phyloP scores from a whole-genome alignment of 2,888 invertebrate species.

The Melangyna quadrimaculata region DNA sequence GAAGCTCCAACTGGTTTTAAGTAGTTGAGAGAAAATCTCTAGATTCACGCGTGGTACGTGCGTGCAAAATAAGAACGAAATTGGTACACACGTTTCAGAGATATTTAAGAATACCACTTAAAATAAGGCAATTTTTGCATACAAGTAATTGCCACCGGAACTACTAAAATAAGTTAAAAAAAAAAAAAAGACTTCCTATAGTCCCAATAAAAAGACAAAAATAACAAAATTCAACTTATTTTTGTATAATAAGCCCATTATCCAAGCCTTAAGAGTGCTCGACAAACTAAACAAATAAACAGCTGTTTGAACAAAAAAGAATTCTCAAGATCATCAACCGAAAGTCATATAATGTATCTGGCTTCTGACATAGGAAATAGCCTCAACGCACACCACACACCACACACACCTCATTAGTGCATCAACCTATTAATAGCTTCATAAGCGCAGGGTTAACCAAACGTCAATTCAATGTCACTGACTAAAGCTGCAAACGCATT shows the following conservation, averaged over 20 bases:
- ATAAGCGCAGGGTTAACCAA: constrained; percentile 15
- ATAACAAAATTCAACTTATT: background rate
- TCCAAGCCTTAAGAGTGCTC: background rate
- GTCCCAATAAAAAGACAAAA: no score
- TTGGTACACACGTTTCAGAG: no score
- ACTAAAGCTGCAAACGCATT: constrained; percentile 37
- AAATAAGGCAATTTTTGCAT: no score
- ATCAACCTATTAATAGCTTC: constrained; percentile 46
- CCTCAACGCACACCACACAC: background rate
- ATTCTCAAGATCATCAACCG: constrained; percentile 31
- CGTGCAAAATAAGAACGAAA: no score
- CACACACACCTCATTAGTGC: constrained; percentile 54
- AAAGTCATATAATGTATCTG: background rate
- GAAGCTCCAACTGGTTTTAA: no score
- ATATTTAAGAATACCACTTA: no score
- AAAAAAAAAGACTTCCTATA: no score
- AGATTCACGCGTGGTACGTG: no score
- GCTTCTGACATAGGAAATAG: background rate
- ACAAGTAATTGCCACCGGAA: no score
- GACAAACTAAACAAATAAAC: background rate
- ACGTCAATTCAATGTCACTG: constrained; percentile 51
- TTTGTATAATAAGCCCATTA: background rate
- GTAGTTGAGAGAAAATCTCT: no score
- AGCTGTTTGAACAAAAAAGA: background rate
- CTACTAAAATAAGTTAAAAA: no score